Percentiles rank a stretch among this genome's conserved stretches.
These are phyloP conservation scores for Apodemia zela DNA, from an alignment of 2,888 invertebrate species.

Conservation along the genomic window DNA sequence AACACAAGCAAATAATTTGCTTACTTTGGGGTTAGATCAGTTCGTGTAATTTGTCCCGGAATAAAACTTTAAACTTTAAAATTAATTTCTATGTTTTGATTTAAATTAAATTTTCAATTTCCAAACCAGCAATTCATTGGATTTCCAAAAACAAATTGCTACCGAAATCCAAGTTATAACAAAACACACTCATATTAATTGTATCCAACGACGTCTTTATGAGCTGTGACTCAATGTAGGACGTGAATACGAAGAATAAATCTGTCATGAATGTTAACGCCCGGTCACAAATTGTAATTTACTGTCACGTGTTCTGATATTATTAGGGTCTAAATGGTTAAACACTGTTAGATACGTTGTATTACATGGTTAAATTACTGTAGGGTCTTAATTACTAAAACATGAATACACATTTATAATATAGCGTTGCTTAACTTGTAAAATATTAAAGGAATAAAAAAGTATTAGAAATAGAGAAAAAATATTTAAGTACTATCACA, in stretches of 20 bases:
- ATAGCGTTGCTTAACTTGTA: too few relatives aligned
- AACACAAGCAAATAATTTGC: too few relatives aligned
- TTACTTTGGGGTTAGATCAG: too few relatives aligned
- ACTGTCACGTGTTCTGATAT: slow-evolving; percentile 55
- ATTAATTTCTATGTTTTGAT: too few relatives aligned
- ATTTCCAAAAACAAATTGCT: slow-evolving; percentile 25
- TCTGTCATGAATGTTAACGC: slow-evolving; percentile 64
- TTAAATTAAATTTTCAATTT: too few relatives aligned
- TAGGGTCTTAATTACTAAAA: too few relatives aligned
- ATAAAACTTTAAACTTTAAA: too few relatives aligned
- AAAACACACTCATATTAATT: slow-evolving; percentile 64
- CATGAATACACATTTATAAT: too few relatives aligned
- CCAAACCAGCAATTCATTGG: not conserved
- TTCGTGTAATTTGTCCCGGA: too few relatives aligned
- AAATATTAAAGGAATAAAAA: too few relatives aligned
- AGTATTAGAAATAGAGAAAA: too few relatives aligned
- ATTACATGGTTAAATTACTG: not conserved
- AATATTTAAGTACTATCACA: too few relatives aligned
- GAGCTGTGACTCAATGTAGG: slow-evolving; percentile 70
- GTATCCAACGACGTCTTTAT: slow-evolving; percentile 69
- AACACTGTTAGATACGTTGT: slow-evolving; percentile 5
- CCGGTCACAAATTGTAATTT: slow-evolving; percentile 72
- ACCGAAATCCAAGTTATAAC: slow-evolving; percentile 46
- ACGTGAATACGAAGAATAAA: slow-evolving; percentile 68
- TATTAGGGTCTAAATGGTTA: slow-evolving; percentile 33